Conservation (phyloP, 2,113 vertebrate genomes). For the Lophura nycthemera region DNA sequence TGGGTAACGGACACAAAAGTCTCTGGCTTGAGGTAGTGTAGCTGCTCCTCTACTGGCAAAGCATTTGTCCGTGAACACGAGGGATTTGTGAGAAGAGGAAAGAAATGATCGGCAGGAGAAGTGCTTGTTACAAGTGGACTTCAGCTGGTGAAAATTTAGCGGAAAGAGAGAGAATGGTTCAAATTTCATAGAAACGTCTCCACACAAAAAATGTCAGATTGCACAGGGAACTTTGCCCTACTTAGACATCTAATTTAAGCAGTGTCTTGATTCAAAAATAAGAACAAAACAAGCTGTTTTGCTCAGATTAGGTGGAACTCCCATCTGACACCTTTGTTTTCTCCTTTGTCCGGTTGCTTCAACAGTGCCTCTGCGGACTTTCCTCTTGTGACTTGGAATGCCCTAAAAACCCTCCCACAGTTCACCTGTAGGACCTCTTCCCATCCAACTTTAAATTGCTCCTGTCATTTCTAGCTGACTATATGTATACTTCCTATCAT, state of each 20-base stretch:
- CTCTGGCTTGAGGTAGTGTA: constrained; percentile 33
- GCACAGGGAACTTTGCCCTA: not conserved
- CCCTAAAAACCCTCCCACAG: not conserved
- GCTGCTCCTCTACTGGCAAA: constrained; percentile 7
- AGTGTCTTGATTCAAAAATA: not conserved
- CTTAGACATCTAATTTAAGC: not conserved
- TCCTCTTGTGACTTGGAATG: not conserved
- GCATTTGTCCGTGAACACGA: not conserved
- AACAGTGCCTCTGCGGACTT: not conserved
- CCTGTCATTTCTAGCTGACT: not conserved
- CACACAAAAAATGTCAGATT: not conserved
- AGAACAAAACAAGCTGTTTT: not conserved
- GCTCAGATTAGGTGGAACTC: not conserved
- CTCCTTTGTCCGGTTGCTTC: not conserved
- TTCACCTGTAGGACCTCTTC: not conserved
- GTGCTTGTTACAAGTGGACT: not conserved
- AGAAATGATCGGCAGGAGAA: not conserved
- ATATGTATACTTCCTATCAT: not conserved
- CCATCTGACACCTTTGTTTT: not conserved
- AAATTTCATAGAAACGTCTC: not conserved
- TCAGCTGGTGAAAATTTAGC: constrained; percentile 24
- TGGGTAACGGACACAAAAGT: constrained; percentile 60
- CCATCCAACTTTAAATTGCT: not conserved
- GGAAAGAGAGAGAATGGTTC: not conserved
- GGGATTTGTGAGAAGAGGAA: not conserved